These are phyloP conservation scores for Bombus terrestris DNA, from an alignment of 1,140 invertebrate genomes.

Conservation along the genomic window DNA sequence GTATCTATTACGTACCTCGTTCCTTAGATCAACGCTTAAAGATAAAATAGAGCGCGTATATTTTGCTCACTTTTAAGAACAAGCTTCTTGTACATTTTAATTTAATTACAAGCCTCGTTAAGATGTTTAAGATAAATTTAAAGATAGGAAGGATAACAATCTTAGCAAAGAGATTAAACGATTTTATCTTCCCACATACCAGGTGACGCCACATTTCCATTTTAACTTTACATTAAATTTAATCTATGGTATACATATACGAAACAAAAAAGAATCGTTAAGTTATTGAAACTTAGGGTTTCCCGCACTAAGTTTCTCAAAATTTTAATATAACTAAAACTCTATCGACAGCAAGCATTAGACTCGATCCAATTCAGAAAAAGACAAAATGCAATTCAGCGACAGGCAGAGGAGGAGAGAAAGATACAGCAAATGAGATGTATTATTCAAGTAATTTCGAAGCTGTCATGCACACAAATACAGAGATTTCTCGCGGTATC, in stretches of 20 bases:
- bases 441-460: background rate
- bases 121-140: background rate
- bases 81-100: background rate
- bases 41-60: too few species aligned
- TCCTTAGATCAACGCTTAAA: too few species aligned
- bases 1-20: background rate
- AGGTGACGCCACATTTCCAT: slow-evolving; percentile 1
- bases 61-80: background rate
- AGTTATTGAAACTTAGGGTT: background rate
- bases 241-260: background rate
- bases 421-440: background rate
- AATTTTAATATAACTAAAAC: background rate
- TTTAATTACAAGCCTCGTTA: background rate
- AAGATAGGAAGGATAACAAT: background rate
- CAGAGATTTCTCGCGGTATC: slow-evolving; percentile 27
- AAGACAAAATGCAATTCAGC: background rate
- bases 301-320: background rate
- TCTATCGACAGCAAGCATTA: background rate
- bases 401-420: background rate
- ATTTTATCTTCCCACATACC: background rate
- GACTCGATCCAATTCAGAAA: too few species aligned
- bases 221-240: background rate
- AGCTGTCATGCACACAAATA: slow-evolving; percentile 14
- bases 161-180: background rate
- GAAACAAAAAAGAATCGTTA: background rate